A percentile compares a stretch with the other conserved stretches of the same genome.
Conservation (phyloP, 2,797 vertebrate species). For the Rhadinocentrus ornatus region DNA sequence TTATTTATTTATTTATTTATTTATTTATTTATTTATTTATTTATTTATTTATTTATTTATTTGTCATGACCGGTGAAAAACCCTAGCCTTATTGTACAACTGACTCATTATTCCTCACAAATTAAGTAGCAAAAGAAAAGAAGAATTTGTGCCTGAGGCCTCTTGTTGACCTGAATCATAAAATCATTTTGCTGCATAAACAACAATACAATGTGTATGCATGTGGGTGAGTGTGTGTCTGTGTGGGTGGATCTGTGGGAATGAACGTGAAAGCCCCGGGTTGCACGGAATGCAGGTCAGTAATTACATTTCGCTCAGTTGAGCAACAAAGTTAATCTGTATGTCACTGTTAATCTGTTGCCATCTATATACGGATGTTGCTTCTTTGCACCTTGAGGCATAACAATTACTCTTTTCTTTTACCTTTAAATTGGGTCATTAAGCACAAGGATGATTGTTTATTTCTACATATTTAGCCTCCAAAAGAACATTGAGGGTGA, state of each 20-base stretch:
- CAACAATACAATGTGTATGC: constrained; percentile 26
- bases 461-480: constrained; percentile 29
- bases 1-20: no score
- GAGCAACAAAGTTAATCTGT: constrained; percentile 67
- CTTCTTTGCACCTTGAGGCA: constrained; percentile 65
- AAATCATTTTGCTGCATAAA: constrained; percentile 71
- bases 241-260: constrained; percentile 19
- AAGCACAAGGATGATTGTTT: constrained; percentile 37
- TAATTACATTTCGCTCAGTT: constrained; percentile 71
- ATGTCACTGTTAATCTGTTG: constrained; percentile 70
- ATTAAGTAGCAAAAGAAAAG: constrained; percentile 67
- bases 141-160: constrained; percentile 71
- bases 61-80: no score
- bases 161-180: constrained; percentile 82
- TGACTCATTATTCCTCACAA: constrained; percentile 63
- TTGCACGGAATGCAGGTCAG: constrained; percentile 68
- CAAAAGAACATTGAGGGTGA: neutral
- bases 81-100: constrained; percentile 38
- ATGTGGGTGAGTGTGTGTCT: constrained; percentile 29
- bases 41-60: no score
- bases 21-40: no score
- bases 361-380: constrained; percentile 65
- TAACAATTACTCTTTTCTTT: constrained; percentile 61
- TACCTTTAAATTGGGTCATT: constrained; percentile 61
- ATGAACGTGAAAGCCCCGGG: constrained; percentile 51